Base-by-base conservation (phyloP, 2,888 invertebrate species). In the Harmothoe impar region DNA sequence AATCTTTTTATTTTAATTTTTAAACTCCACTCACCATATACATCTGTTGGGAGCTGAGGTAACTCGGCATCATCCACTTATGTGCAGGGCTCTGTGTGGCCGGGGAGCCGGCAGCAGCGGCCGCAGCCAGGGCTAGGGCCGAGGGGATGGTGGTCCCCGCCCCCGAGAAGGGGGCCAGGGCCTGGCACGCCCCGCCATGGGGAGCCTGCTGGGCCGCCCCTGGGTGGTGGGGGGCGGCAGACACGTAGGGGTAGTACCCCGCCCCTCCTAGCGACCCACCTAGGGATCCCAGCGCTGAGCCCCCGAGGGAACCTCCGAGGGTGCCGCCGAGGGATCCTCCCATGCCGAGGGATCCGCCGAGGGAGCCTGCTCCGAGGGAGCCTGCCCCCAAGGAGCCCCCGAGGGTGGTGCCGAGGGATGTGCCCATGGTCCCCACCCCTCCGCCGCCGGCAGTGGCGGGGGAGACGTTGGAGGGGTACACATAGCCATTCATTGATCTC, bases 31-130 rank as follows among this genome's bases (percentile, higher is more conserved):
- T 72, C 17, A 72, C 72, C 72, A 72, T 72, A 25, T 72, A 72
- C 72, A 72, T 72, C 72, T 72, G 72, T 29, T 72, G 72, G 25
- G 72, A 72, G 72, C 72, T 72, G 15, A 84, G 84, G n/a, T 52
- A 43, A 29, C 54, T 54, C 29, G 88, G 54, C 88, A 33, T 51
- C 33, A 33, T n/a, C 56, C 51, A 56, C 56, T 54, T 88, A 54
- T 25, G 54, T 12, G 88, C 52, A 23, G 88, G 88, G 29, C 33
- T 33, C n/a, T n/a, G 25, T 52, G 88, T 54, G 54, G 56, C 56
- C 56, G 54, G 88, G 88, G 56, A 29, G 0, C 33, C 33, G 15
- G 88, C 52, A 20, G 56, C 88, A 62, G 62, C 62, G 10, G 88
- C 88, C 88, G 51, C 72, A 5, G 72, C 72, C 72, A 72, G 72